These are phyloP conservation scores for Sphaerophoria taeniata DNA, from an alignment of 2,888 invertebrate genomes.

Conservation along the genomic window DNA sequence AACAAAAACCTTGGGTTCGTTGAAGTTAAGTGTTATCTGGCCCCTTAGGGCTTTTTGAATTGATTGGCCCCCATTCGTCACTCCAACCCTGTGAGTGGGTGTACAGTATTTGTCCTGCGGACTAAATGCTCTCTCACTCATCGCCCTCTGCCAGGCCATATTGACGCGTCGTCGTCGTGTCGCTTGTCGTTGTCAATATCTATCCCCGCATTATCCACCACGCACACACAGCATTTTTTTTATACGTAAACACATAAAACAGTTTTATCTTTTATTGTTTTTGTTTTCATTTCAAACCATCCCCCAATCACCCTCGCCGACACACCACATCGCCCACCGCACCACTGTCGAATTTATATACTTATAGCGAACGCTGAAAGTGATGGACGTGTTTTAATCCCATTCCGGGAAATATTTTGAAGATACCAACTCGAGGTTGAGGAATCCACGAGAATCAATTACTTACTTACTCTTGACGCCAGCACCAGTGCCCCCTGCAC, in stretches of 20 bases:
- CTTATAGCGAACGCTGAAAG: background rate
- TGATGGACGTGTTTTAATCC: slow-evolving; percentile 74
- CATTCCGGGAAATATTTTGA: slow-evolving; percentile 65
- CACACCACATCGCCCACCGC: no score
- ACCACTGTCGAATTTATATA: background rate
- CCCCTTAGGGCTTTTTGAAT: no score
- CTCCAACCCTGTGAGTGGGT: background rate
- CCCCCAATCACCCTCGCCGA: background rate
- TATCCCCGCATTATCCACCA: background rate
- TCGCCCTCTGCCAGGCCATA: background rate
- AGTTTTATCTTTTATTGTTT: slow-evolving; percentile 58
- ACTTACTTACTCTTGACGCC: slow-evolving; percentile 73
- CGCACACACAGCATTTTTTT: slow-evolving; percentile 44
- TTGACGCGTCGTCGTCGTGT: no score
- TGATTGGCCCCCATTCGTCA: background rate
- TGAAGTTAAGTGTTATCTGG: no score
- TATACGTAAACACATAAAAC: slow-evolving; percentile 45
- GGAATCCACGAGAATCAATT: slow-evolving; percentile 74
- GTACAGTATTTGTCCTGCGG: background rate
- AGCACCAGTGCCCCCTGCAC: slow-evolving; percentile 52
- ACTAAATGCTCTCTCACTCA: slow-evolving; percentile 25
- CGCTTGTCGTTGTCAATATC: no score
- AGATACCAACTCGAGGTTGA: slow-evolving; percentile 66
- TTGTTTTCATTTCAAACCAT: slow-evolving; percentile 59
- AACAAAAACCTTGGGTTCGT: no score